phyloP scores from a whole-genome alignment of 1,140 invertebrate genomes.

The Temnothorax longispinosus region DNA sequence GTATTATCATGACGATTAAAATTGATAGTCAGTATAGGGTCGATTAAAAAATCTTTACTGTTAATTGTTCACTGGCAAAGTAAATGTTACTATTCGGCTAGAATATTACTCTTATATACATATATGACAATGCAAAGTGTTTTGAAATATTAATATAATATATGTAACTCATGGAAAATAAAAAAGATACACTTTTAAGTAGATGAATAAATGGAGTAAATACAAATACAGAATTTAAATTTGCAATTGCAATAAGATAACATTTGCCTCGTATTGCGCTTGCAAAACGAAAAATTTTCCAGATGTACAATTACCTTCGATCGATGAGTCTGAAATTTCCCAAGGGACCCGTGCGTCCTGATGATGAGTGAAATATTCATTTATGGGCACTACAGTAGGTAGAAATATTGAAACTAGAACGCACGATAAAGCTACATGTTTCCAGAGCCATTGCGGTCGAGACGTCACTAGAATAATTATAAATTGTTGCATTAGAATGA shows the following conservation, averaged over 20 bases:
- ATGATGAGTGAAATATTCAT: conserved; percentile 31
- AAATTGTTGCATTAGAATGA: neutral
- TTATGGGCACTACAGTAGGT: conserved; percentile 46
- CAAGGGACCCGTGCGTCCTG: neutral
- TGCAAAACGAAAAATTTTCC: too few species aligned
- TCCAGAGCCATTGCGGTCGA: conserved; percentile 71
- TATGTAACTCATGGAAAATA: neutral
- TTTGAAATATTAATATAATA: neutral
- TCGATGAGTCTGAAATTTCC: conserved; percentile 11
- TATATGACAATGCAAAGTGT: too few species aligned
- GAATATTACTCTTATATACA: neutral
- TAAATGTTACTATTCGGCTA: too few species aligned
- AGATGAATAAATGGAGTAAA: neutral
- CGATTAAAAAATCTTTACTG: too few species aligned
- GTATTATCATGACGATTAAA: too few species aligned
- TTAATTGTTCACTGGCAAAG: too few species aligned
- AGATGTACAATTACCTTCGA: too few species aligned
- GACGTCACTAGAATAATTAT: conserved; percentile 57
- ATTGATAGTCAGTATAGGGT: too few species aligned
- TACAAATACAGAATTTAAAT: neutral
- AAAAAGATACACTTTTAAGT: neutral
- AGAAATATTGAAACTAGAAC: conserved; percentile 65
- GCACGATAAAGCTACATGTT: conserved; percentile 68
- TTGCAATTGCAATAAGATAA: neutral
- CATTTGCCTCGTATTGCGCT: neutral